phyloP scores from a whole-genome alignment of 92 coral and sea anemone genomes.

The Metridium senile region DNA sequence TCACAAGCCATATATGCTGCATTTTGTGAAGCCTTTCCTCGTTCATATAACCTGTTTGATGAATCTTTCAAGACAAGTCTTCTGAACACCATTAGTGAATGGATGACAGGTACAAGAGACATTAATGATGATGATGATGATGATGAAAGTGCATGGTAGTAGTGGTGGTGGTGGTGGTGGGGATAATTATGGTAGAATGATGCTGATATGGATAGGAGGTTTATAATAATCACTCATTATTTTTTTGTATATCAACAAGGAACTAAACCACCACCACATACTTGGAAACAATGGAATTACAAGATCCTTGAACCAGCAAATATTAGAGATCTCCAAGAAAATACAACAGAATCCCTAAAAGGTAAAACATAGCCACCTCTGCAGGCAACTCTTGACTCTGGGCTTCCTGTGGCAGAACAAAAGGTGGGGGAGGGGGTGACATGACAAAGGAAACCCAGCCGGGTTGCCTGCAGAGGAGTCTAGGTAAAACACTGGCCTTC shows the following conservation, averaged over 20 bases:
- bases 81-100: constrained; percentile 77
- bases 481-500: too few species aligned
- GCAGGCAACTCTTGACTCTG: too few species aligned
- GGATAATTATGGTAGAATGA: not conserved
- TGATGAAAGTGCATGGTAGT: not conserved
- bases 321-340: constrained; percentile 78
- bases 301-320: constrained; percentile 86
- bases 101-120: constrained; percentile 79
- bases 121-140: not conserved
- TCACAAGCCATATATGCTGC: constrained; percentile 92
- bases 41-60: constrained; percentile 83
- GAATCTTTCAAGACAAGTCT: constrained; percentile 82
- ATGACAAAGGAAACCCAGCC: too few species aligned
- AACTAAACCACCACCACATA: constrained; percentile 84
- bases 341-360: constrained; percentile 72
- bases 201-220: not conserved
- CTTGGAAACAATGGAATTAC: constrained; percentile 91
- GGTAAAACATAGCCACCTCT: too few species aligned
- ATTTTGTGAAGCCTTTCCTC: constrained; percentile 92
- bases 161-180: not conserved
- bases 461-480: too few species aligned
- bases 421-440: too few species aligned
- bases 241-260: constrained; percentile 12
- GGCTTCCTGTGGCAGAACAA: too few species aligned
- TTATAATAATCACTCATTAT: not conserved